A percentile compares a stretch with the other conserved stretches of the same genome.
Conservation (phyloP, 2,113 vertebrate genomes). For the Aythya baeri region DNA sequence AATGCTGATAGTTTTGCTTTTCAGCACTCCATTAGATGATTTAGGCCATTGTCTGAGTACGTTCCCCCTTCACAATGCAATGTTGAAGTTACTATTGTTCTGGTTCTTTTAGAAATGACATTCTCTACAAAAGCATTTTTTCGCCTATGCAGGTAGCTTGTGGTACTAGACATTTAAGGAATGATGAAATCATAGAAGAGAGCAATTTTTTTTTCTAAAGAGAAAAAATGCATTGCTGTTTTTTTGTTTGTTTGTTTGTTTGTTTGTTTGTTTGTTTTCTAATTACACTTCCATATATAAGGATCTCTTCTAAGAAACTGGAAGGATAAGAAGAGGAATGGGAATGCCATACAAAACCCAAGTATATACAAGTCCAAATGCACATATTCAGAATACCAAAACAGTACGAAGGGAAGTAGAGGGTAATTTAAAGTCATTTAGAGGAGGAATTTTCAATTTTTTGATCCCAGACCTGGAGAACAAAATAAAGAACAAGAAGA, state of each 20-base stretch:
- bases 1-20: not conserved
- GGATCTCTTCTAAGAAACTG: not conserved
- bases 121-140: not conserved
- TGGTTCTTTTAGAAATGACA: not conserved
- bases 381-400: not conserved
- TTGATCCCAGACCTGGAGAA: not conserved
- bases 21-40: not conserved
- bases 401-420: not conserved
- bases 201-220: too few species aligned
- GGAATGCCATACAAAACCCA: not conserved
- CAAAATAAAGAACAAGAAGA: not conserved
- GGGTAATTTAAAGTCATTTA: not conserved
- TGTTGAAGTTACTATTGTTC: not conserved
- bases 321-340: not conserved
- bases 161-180: not conserved
- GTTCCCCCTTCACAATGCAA: not conserved
- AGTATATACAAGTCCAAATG: not conserved
- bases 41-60: rapidly evolving
- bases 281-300: not conserved
- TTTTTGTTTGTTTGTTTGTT: not conserved
- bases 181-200: not conserved
- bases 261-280: not conserved
- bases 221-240: not conserved
- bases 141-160: too few species aligned
- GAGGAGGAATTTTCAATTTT: not conserved